phyloP scores from a whole-genome alignment of 2,888 invertebrate species.

The Drosophila acutilabella region DNA sequence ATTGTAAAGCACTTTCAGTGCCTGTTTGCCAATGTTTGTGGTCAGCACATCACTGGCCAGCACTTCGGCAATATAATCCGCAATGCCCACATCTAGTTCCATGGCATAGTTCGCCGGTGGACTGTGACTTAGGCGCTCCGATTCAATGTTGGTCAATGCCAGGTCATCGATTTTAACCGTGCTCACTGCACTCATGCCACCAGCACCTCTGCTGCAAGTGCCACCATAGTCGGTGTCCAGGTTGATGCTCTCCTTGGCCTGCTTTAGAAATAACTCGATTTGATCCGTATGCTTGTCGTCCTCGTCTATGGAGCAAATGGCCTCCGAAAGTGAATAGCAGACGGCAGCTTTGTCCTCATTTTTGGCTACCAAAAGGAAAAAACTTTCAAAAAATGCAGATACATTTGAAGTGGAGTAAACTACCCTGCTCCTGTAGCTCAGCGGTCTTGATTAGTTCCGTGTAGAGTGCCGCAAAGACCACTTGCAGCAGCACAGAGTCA shows the following conservation, averaged over 20 bases:
- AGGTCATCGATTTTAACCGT: slow-evolving; percentile 83
- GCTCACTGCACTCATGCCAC: slow-evolving; percentile 82
- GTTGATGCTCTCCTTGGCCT: slow-evolving; percentile 86
- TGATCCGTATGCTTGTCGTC: slow-evolving; percentile 92
- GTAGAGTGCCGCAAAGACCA: slow-evolving; percentile 89
- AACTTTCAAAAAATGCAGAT: background rate
- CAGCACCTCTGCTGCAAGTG: slow-evolving; percentile 51
- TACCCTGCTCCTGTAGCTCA: slow-evolving; percentile 77
- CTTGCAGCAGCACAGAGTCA: slow-evolving; percentile 90
- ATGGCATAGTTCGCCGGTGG: slow-evolving; percentile 82
- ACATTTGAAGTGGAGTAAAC: background rate
- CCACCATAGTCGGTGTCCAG: slow-evolving; percentile 77
- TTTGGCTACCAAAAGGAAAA: slow-evolving; percentile 48
- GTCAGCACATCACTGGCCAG: slow-evolving; percentile 89
- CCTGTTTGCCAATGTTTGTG: slow-evolving; percentile 87
- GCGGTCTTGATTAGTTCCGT: slow-evolving; percentile 87
- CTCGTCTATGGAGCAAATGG: slow-evolving; percentile 92
- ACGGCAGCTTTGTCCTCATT: slow-evolving; percentile 86
- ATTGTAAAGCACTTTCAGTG: slow-evolving; percentile 87
- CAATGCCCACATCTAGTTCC: slow-evolving; percentile 85
- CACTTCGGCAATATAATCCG: slow-evolving; percentile 86
- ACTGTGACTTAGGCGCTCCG: slow-evolving; percentile 82
- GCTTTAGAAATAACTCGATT: slow-evolving; percentile 88
- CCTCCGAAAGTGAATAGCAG: slow-evolving; percentile 91
- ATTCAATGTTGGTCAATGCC: slow-evolving; percentile 70